Percentiles rank a stretch among this genome's conserved stretches.
Evolutionary conservation across 2,113 vertebrate genomes (phyloP).

Genomic region (Turnix velox): DNA sequence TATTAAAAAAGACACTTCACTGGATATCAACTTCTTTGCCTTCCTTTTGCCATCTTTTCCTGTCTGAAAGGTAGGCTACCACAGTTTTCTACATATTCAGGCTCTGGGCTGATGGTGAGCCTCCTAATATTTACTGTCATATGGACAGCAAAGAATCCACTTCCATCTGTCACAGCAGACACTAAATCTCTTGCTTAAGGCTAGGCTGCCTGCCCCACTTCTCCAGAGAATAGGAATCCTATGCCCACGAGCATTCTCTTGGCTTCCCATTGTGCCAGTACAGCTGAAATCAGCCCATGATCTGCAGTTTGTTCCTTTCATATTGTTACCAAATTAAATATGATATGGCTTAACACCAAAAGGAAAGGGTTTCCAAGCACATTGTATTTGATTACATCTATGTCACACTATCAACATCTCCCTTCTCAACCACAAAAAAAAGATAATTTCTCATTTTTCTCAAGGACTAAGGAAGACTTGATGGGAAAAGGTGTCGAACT

Average conservation of each 20-base stretch:
- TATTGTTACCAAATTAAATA: not conserved
- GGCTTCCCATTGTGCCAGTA: not conserved
- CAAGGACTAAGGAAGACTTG: not conserved
- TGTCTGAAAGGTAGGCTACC: not conserved
- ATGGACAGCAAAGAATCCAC: not conserved
- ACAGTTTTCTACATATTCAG: not conserved
- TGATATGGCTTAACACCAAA: not conserved
- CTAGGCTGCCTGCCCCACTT: not conserved
- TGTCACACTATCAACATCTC: not conserved
- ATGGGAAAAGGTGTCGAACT: not conserved
- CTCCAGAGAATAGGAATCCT: not conserved
- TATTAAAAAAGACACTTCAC: not conserved
- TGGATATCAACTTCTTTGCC: not conserved
- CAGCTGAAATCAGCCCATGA: not conserved
- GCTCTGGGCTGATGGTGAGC: not conserved
- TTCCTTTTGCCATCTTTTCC: not conserved
- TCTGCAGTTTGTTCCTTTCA: not conserved
- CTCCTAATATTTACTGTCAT: not conserved
- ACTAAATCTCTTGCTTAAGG: not conserved
- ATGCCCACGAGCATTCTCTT: not conserved
- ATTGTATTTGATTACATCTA: not conserved
- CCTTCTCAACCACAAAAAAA: not conserved
- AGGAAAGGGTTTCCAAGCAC: constrained; percentile 3
- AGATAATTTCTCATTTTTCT: not conserved
- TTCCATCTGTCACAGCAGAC: not conserved